These are phyloP conservation scores for Dicaeum eximium DNA, from an alignment of 2,113 vertebrate genomes.

Conservation along the genomic window DNA sequence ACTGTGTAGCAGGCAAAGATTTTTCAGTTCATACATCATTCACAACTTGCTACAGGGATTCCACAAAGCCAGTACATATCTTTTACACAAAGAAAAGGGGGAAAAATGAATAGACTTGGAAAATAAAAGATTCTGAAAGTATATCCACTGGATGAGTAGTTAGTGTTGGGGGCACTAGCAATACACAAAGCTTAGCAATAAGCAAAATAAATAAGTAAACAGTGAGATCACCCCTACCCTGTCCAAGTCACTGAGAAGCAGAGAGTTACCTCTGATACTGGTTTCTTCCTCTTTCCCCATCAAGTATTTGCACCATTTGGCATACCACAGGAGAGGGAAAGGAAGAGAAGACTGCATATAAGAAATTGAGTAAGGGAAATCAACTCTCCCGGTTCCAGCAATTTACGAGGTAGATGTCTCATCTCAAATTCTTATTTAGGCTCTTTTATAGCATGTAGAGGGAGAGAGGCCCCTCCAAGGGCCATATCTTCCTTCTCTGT, in stretches of 20 bases:
- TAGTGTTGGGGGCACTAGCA: conserved; percentile 35
- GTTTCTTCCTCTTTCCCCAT: neutral
- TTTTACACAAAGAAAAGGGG: conserved; percentile 59
- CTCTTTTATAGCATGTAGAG: neutral
- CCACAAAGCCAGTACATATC: conserved; percentile 69
- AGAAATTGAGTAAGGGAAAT: neutral
- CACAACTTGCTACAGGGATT: conserved; percentile 75
- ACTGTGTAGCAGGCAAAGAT: conserved; percentile 72
- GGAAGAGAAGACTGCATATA: neutral
- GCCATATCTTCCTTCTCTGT: neutral
- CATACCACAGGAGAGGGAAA: neutral
- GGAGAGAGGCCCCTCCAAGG: neutral
- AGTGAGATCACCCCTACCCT: neutral
- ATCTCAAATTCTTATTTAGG: neutral
- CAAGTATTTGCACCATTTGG: neutral
- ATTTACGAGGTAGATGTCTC: neutral
- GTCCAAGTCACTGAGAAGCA: neutral
- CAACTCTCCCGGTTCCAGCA: neutral
- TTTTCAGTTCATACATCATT: conserved; percentile 80
- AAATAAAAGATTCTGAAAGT: conserved; percentile 31
- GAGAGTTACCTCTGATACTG: neutral
- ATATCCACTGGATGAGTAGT: neutral
- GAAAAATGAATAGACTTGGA: conserved; percentile 18
- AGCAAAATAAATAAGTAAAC: conserved; percentile 60
- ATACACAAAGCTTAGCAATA: conserved; percentile 24